A percentile compares a stretch with the other conserved stretches of the same genome.
Conservation (phyloP, 2,113 vertebrate genomes). For the Lycaon pictus region DNA sequence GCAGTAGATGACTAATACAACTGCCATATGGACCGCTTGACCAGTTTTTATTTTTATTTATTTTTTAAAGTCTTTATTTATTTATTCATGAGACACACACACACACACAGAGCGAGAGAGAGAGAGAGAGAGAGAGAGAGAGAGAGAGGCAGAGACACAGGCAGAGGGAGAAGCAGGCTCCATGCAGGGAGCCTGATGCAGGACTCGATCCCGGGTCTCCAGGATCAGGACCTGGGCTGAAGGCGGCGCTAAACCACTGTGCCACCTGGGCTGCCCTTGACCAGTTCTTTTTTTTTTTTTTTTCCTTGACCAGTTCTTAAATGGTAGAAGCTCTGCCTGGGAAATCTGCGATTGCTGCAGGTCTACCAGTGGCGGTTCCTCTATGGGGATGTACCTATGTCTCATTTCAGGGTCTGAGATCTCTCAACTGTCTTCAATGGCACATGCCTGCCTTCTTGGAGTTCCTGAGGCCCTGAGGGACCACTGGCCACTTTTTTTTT, state of each 20-base stretch:
- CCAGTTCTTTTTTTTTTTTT: not conserved
- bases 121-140: too few relatives aligned
- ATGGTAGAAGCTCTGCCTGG: not conserved
- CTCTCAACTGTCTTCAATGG: not conserved
- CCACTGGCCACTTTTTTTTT: not conserved
- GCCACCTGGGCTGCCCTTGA: too few relatives aligned
- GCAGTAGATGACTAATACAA: not conserved
- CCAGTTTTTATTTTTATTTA: not conserved
- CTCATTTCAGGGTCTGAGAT: not conserved
- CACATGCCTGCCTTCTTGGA: not conserved
- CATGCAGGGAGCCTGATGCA: too few relatives aligned
- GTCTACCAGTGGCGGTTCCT: not conserved
- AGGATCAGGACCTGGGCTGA: too few relatives aligned
- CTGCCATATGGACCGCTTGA: not conserved
- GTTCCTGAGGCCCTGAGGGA: not conserved
- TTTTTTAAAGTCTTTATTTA: too few relatives aligned
- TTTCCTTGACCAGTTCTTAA: not conserved
- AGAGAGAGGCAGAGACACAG: too few relatives aligned
- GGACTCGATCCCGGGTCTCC: too few relatives aligned
- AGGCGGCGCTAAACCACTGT: too few relatives aligned
- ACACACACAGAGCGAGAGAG: too few relatives aligned
- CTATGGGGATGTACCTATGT: accelerated
- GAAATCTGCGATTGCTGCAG: not conserved
- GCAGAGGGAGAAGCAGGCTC: too few relatives aligned
- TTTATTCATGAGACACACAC: too few relatives aligned